Evolutionary conservation across 2,113 vertebrate genomes (phyloP).

Genomic region (Nestor notabilis): DNA sequence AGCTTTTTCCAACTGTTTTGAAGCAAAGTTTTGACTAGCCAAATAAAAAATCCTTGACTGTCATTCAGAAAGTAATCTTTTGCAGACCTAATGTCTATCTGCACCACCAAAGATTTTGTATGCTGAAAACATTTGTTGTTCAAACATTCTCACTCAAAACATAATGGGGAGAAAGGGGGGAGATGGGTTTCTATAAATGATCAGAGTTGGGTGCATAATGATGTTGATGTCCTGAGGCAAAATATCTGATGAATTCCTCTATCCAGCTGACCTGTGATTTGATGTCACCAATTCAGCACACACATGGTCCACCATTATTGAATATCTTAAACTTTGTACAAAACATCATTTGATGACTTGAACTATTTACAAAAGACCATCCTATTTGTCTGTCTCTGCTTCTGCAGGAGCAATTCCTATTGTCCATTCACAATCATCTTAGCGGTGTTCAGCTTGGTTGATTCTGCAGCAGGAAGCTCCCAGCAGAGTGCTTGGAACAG

Average conservation of each 20-base stretch:
- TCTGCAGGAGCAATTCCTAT: not conserved
- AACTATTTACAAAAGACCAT: not conserved
- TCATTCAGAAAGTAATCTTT: not conserved
- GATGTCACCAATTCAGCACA: not conserved
- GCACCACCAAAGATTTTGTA: not conserved
- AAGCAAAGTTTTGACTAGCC: not conserved
- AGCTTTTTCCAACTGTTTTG: not conserved
- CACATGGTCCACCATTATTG: not conserved
- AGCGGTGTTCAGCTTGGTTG: not conserved
- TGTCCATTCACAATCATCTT: not conserved
- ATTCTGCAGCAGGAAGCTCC: not conserved
- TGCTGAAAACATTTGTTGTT: not conserved
- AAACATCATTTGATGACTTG: not conserved
- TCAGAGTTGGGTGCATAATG: not conserved
- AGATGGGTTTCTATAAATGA: not conserved
- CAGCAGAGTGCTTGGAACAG: not conserved
- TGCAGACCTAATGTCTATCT: not conserved
- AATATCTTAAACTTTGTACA: not conserved
- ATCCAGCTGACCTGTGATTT: not conserved
- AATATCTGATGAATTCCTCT: not conserved
- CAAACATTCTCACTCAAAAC: not conserved
- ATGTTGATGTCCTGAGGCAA: not conserved
- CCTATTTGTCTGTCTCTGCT: not conserved
- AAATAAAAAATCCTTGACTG: not conserved
- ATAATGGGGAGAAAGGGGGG: not conserved